Percentiles rank a stretch among this genome's conserved stretches.
These are phyloP conservation scores for Notospermus geniculatus DNA, from an alignment of 1,140 invertebrate genomes.

Conservation along the genomic window DNA sequence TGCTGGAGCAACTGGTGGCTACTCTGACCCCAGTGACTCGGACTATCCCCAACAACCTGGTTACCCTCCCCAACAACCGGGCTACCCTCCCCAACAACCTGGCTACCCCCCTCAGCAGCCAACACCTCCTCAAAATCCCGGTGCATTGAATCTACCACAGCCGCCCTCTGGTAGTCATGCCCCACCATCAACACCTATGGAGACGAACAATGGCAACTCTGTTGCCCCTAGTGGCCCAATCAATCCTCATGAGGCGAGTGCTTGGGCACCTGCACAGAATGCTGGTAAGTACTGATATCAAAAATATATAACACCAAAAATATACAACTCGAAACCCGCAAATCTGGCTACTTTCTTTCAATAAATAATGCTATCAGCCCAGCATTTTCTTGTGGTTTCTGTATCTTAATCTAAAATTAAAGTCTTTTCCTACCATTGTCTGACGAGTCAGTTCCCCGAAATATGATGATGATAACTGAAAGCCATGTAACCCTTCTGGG, in stretches of 20 bases:
- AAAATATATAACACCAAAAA: too few relatives aligned
- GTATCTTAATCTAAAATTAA: too few relatives aligned
- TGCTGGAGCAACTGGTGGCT: not conserved
- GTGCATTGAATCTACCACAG: constrained; percentile 21
- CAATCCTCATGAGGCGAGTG: constrained; percentile 2
- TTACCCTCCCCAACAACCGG: constrained; percentile 13
- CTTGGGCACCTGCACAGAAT: constrained; percentile 38
- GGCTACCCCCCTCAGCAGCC: constrained; percentile 10
- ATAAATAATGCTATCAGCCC: too few relatives aligned
- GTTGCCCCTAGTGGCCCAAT: not conserved
- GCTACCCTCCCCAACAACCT: constrained; percentile 15
- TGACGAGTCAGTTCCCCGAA: too few relatives aligned
- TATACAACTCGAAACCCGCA: too few relatives aligned
- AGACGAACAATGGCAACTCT: constrained; percentile 14
- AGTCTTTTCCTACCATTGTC: too few relatives aligned
- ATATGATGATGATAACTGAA: too few relatives aligned
- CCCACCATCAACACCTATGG: constrained; percentile 42
- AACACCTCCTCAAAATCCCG: constrained; percentile 8
- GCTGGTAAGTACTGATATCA: constrained; percentile 26
- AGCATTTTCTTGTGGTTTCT: too few relatives aligned
- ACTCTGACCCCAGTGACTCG: not conserved
- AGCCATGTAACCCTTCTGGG: too few relatives aligned
- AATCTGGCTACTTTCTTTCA: too few relatives aligned
- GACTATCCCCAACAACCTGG: constrained; percentile 13
- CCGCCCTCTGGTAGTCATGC: constrained; percentile 34